Evolutionary conservation across 1,140 invertebrate species (phyloP), one percentile per base, ranked within the genome.

Genomic region (Ctenoplectra terminalis): DNA sequence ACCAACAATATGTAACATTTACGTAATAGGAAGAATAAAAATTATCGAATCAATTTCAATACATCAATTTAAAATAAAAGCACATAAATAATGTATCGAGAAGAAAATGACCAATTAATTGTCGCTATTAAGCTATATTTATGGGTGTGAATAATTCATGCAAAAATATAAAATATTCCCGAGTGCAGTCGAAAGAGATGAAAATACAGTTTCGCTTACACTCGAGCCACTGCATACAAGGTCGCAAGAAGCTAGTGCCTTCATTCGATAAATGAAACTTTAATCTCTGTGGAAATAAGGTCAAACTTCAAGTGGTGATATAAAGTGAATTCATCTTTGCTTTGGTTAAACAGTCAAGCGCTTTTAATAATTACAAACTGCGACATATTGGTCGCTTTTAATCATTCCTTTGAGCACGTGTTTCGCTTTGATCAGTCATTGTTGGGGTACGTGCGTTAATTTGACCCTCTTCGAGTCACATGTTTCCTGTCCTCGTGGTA

Each of bases 241-340:
- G 77, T 73, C 69, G 58, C n/a, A 26, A 23, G 66, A 61, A 72
- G 69, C 58, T 61, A 31, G 67, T 50, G 34, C 56, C 46, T 79
- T 52, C 67, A 72, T 61, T 79, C 58, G 58, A 79, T 73, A 72
- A 79, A 79, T 79, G 77, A 79, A 79, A 79, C 69, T 79, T 73
- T 73, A 79, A 79, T 79, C 56, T 78, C 46, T 40, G 56, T 73
- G 58, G 69, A 79, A 79, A 79, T 72, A 79, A 43, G 77, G 69
- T 73, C 67, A 79, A 63, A 63, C 77, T 63, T 79, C n/a, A 54
- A 79, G 77, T 73, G 69, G 23, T 34, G 20, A 72, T 20, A 31
- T 17, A 40, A 52, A 79, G 69, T 79, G 77, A 69, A 72, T 72
- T 79, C 46, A 72, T 72, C 46, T 73, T 50, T 72, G 26, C 69